These are phyloP conservation scores for Siniperca chuatsi DNA, from an alignment of 2,113 vertebrate species.

Conservation along the genomic window DNA sequence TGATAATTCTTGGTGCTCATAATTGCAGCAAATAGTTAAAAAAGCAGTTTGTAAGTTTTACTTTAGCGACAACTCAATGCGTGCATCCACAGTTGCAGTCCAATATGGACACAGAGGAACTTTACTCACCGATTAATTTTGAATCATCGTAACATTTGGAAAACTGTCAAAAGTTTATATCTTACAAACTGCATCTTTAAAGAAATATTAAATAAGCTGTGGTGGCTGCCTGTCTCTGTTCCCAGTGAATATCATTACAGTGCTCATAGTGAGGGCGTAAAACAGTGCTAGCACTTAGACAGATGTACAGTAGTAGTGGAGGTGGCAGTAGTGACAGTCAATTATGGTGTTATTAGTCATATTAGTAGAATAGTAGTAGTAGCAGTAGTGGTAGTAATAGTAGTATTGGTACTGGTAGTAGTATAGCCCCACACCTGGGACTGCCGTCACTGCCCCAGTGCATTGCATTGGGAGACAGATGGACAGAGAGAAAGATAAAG, in stretches of 20 bases:
- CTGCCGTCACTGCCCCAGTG: constrained; percentile 80
- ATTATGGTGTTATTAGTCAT: constrained; percentile 76
- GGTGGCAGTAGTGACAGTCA: constrained; percentile 61
- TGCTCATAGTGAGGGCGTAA: constrained; percentile 46
- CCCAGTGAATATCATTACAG: constrained; percentile 10
- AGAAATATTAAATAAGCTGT: constrained; percentile 31
- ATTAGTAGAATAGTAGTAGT: constrained; percentile 70
- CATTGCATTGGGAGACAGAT: constrained; percentile 74
- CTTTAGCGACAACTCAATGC: neutral
- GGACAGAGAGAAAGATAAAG: constrained; percentile 65
- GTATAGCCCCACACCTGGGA: constrained; percentile 81
- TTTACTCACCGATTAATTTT: neutral
- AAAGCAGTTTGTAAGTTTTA: constrained; percentile 71
- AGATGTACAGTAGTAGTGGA: constrained; percentile 54
- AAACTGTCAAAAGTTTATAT: constrained; percentile 6
- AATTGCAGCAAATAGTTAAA: constrained; percentile 53
- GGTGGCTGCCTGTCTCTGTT: constrained; percentile 32
- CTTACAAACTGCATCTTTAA: constrained; percentile 75
- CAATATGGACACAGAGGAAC: constrained; percentile 1
- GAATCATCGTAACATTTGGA: neutral
- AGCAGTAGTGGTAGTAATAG: constrained; percentile 27
- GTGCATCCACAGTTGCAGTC: neutral
- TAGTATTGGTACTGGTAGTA: constrained; percentile 50
- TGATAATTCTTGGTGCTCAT: constrained; percentile 29
- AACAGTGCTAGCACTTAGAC: constrained; percentile 34